These are phyloP conservation scores for Gallinago paraguaiae DNA, from an alignment of 2,113 vertebrate genomes.

Conservation along the genomic window DNA sequence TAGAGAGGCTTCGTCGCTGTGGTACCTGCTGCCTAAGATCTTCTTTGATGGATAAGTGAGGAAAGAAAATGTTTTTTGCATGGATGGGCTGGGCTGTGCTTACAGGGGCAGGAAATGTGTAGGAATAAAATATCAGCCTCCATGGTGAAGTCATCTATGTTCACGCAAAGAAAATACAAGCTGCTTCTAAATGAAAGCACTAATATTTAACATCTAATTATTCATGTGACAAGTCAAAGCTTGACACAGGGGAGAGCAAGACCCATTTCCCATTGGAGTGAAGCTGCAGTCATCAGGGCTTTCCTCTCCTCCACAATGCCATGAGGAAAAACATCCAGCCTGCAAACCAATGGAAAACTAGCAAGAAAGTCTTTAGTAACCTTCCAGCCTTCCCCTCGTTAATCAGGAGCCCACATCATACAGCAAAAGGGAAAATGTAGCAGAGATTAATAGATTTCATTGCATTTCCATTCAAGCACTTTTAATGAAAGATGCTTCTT, in stretches of 20 bases:
- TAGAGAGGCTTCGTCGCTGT: background rate
- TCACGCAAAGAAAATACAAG: background rate
- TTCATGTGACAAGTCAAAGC: background rate
- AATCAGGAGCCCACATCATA: background rate
- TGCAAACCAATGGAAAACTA: background rate
- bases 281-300: background rate
- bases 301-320: background rate
- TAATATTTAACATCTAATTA: background rate
- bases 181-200: background rate
- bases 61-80: background rate
- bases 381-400: background rate
- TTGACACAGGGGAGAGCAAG: background rate
- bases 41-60: background rate
- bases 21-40: background rate
- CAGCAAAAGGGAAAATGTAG: background rate
- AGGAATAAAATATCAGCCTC: background rate
- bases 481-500: background rate
- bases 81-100: background rate
- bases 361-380: background rate
- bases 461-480: background rate
- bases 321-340: background rate
- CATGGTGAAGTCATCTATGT: background rate
- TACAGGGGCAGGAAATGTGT: background rate
- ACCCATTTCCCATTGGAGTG: background rate
- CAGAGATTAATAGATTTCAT: background rate